Conservation (phyloP, 2,888 invertebrate species). For the Drosophila rubida region DNA sequence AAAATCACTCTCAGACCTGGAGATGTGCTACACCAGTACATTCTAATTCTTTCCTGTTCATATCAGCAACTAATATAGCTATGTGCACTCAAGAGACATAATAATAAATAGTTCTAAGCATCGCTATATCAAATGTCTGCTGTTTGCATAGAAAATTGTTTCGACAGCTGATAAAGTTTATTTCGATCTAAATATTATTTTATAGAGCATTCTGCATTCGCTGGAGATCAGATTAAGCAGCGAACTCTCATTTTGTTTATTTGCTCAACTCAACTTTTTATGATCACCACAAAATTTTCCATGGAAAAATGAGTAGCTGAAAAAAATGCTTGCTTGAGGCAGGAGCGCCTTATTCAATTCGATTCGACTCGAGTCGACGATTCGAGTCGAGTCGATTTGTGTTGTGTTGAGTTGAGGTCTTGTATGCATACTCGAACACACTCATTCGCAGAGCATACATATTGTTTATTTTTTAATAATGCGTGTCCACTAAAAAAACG, state of each 20-base stretch:
- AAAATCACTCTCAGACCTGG: too few relatives aligned
- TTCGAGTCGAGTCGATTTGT: conserved; percentile 14
- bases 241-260: conserved; percentile 42
- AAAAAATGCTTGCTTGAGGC: conserved; percentile 41
- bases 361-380: conserved; percentile 37
- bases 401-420: conserved; percentile 17
- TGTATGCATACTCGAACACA: conserved; percentile 28
- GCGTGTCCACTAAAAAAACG: conserved; percentile 76
- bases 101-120: neutral
- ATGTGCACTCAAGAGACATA: neutral
- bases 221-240: conserved; percentile 10
- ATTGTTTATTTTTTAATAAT: conserved; percentile 81
- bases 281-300: conserved; percentile 68
- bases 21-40: too few relatives aligned
- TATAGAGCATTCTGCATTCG: conserved; percentile 16
- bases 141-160: neutral
- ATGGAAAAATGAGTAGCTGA: conserved; percentile 72
- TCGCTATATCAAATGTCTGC: neutral
- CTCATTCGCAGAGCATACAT: conserved; percentile 43
- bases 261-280: conserved; percentile 61
- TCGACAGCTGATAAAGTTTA: conserved; percentile 9
- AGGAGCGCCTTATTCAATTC: conserved; percentile 35
- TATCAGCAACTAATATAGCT: neutral
- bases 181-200: conserved; percentile 11
- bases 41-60: neutral